Percentiles rank a stretch among this genome's conserved stretches.
Conservation (phyloP, 2,113 vertebrate species). For the Corvus hawaiiensis region DNA sequence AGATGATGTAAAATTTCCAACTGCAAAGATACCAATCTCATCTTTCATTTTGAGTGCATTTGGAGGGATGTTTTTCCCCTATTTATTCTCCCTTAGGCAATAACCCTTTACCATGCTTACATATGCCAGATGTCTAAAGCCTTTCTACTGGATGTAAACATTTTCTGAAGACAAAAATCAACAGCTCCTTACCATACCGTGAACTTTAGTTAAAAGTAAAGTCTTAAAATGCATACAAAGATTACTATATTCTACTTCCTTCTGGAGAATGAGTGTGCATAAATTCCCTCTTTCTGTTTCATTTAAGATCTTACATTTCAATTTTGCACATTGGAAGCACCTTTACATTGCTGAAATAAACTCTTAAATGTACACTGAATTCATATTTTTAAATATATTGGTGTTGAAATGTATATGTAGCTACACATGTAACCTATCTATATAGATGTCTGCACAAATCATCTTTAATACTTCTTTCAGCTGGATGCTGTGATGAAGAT, state of each 20-base stretch:
- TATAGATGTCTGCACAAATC: background rate
- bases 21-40: background rate
- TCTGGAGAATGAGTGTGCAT: background rate
- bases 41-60: background rate
- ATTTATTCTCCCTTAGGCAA: slow-evolving; percentile 22
- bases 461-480: background rate
- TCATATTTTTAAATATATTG: background rate
- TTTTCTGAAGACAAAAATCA: slow-evolving; percentile 57
- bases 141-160: slow-evolving; percentile 38
- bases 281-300: background rate
- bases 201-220: slow-evolving; percentile 48
- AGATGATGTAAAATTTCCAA: background rate
- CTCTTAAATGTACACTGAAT: background rate
- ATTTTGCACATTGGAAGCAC: background rate
- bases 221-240: background rate
- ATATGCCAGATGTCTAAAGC: slow-evolving; percentile 37
- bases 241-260: background rate
- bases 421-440: background rate
- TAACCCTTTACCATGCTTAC: slow-evolving; percentile 22
- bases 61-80: background rate
- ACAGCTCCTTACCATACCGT: slow-evolving; percentile 37
- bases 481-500: background rate
- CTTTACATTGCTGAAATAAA: background rate
- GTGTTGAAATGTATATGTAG: background rate
- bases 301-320: background rate